Conservation (phyloP, 2,797 vertebrate species). For the Urocyon cinereoargenteus region DNA sequence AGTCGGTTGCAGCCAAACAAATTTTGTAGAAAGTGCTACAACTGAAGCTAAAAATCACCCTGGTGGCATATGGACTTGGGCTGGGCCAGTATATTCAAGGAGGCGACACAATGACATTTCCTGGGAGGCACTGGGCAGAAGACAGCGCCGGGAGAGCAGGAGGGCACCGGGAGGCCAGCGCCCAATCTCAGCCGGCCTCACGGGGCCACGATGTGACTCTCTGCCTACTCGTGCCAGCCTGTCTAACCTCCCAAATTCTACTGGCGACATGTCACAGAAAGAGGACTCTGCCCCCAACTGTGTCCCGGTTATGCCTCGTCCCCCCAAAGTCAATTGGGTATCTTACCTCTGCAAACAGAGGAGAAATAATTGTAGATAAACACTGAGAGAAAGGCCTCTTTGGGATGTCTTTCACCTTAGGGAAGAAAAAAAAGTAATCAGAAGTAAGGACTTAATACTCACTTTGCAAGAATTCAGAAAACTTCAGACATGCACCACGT, state of each 20-base stretch:
- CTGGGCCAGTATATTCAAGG: no score
- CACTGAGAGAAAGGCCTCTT: conserved; percentile 95
- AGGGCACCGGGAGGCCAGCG: not conserved
- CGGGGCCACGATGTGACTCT: rapidly evolving
- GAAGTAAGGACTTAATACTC: not conserved
- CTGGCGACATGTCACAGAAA: rapidly evolving
- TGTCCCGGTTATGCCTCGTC: rapidly evolving
- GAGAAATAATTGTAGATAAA: conserved; percentile 95
- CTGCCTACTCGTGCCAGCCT: rapidly evolving
- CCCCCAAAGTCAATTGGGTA: not conserved
- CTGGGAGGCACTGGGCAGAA: not conserved
- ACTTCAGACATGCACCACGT: not conserved
- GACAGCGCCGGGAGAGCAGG: rapidly evolving
- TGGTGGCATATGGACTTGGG: rapidly evolving
- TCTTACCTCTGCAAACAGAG: conserved; percentile 96
- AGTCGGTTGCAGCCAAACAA: not conserved
- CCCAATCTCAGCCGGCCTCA: rapidly evolving
- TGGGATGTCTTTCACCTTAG: conserved; percentile 91
- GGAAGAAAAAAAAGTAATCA: conserved; percentile 62
- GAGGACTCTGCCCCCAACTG: rapidly evolving
- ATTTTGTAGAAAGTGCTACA: not conserved
- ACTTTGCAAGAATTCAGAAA: rapidly evolving
- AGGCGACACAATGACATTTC: rapidly evolving
- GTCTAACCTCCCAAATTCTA: not conserved
- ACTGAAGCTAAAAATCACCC: not conserved